Evolutionary conservation across 2,113 vertebrate genomes (phyloP), one percentile per base, ranked within the genome.

Genomic region (Turdus rufiventris): DNA sequence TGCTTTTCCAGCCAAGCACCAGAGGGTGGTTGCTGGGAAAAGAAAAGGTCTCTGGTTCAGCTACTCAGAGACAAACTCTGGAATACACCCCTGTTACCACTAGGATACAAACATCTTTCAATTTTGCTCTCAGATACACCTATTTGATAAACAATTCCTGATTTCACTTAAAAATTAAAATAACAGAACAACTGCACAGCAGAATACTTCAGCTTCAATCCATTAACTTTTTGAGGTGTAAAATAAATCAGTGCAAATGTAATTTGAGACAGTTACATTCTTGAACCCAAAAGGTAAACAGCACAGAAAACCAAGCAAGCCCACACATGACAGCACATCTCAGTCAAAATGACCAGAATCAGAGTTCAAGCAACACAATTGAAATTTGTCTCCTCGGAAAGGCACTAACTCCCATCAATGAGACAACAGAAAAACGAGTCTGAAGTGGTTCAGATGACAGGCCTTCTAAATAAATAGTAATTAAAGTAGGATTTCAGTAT

Each of bases 401-500:
- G 26, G 29, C 0, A 6, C 18, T 58, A 78, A 43, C 21, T 71
- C 38, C 48, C 81, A 50, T n/a, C 42, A 73, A 51, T 8, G 21
- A 76, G 10, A 85, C 47, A 56, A 82, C 1, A 89, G 18, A 38
- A 84, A 61, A 93, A 18, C 0, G 0, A 60, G 42, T 11, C 68
- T 54, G 73, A 88, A 77, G 56, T 25, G 33, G 43, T 58, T 83
- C 53, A 80, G 53, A 57, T 42, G n/a, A 50, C 14, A 88, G 45
- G 53, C 42, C 47, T 82, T 54, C 76, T 63, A 76, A 85, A 89
- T 4, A 53, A n/a, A 33, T 5, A n/a, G 56, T 4, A 63, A 50
- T 29, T 88, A 57, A 38, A 91, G 54, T 4, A 88, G 26, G 18
- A 74, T 84, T 90, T 84, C 61, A 34, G 25, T 88, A 97, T 97